These are phyloP conservation scores for Mystacornis crossleyi DNA, from an alignment of 2,113 vertebrate genomes.

Conservation along the genomic window DNA sequence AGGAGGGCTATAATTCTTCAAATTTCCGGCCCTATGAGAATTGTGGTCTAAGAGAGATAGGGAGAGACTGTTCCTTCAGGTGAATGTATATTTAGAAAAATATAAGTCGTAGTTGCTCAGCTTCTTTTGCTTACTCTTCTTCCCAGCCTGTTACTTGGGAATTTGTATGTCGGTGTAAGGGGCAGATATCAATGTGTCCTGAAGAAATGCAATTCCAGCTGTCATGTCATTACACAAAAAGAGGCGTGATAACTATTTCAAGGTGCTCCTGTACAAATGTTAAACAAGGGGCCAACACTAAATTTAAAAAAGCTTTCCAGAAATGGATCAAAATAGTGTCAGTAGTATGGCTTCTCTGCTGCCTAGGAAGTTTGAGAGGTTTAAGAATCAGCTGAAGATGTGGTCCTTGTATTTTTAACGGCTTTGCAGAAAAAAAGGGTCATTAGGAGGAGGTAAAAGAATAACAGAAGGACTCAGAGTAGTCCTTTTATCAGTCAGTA, in stretches of 20 bases:
- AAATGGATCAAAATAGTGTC: neutral
- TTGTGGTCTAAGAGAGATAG: neutral
- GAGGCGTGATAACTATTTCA: neutral
- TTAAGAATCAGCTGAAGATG: neutral
- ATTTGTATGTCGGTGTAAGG: accelerated
- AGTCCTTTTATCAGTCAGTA: neutral
- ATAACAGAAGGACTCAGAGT: neutral
- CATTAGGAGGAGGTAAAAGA: neutral
- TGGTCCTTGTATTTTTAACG: neutral
- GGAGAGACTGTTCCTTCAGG: neutral
- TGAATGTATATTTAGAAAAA: neutral
- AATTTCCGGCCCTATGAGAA: neutral
- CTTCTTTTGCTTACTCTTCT: neutral
- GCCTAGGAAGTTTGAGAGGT: neutral
- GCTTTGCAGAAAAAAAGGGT: neutral
- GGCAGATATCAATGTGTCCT: neutral
- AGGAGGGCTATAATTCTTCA: neutral
- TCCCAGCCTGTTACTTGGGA: neutral
- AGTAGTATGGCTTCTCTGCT: neutral
- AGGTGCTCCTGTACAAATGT: neutral
- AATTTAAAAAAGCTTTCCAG: neutral
- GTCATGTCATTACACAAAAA: neutral
- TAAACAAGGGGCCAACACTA: neutral
- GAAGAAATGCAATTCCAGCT: neutral
- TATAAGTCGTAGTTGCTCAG: neutral